Evolutionary conservation across 2,113 vertebrate genomes (phyloP).

Genomic region (Isichthys henryi): DNA sequence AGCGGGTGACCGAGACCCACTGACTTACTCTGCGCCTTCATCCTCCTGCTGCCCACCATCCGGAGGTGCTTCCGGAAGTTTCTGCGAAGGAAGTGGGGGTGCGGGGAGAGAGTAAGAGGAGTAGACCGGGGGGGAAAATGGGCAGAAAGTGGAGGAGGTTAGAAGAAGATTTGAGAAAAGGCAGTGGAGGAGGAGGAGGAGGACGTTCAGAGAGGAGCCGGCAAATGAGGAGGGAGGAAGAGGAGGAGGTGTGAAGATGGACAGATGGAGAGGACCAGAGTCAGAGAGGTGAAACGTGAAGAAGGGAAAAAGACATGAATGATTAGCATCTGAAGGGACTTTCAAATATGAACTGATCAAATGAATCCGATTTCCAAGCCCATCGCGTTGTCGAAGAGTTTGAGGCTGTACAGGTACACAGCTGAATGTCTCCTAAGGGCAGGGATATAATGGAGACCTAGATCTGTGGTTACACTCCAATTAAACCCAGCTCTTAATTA

Average conservation of each 20-base stretch:
- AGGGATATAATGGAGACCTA: neutral
- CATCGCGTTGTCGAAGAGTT: neutral
- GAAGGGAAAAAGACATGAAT: neutral
- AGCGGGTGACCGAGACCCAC: neutral
- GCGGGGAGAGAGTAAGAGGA: conserved; percentile 32
- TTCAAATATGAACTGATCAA: neutral
- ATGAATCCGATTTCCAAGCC: neutral
- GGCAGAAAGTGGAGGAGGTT: neutral
- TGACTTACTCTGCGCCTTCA: conserved; percentile 97
- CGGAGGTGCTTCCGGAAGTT: conserved; percentile 98
- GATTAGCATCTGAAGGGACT: neutral
- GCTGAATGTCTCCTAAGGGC: neutral
- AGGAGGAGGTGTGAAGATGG: neutral
- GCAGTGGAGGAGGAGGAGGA: neutral
- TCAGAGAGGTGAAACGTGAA: neutral
- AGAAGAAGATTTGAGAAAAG: neutral
- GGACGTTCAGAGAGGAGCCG: conserved; percentile 12
- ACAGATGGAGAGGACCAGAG: neutral
- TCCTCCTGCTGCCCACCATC: conserved; percentile 96
- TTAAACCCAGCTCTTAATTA: conserved; percentile 2
- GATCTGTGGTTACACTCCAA: neutral
- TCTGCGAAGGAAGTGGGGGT: conserved; percentile 54
- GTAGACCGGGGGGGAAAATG: neutral
- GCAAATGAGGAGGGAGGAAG: conserved; percentile 11
- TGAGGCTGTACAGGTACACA: neutral